These are phyloP conservation scores for Cyanoramphus novaezelandiae DNA, from an alignment of 2,113 vertebrate genomes.

Conservation along the genomic window DNA sequence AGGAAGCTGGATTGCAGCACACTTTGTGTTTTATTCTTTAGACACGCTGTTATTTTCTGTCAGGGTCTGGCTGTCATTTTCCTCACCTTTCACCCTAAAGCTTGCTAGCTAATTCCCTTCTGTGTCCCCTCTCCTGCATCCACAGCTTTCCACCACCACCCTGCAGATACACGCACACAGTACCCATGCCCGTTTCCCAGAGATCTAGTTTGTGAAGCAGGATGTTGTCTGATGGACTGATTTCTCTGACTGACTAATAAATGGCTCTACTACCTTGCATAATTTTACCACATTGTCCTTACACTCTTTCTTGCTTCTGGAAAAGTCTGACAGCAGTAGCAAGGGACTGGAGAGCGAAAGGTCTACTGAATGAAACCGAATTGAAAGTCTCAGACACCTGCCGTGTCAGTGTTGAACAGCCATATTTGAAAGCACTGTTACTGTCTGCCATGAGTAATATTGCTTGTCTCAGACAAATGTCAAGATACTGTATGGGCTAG, in stretches of 20 bases:
- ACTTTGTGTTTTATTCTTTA: neutral
- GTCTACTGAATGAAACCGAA: neutral
- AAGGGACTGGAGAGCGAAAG: slow-evolving; percentile 24
- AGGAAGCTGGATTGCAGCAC: neutral
- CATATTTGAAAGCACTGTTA: neutral
- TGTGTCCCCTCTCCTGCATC: neutral
- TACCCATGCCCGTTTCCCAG: neutral
- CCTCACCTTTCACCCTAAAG: neutral
- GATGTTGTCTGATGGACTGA: neutral
- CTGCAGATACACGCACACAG: no score
- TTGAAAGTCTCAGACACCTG: slow-evolving; percentile 19
- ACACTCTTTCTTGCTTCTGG: neutral
- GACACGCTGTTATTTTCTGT: neutral
- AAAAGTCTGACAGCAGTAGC: neutral
- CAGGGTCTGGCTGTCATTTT: neutral
- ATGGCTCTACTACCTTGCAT: neutral
- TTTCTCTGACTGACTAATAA: neutral
- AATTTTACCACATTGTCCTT: neutral
- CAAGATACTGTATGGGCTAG: neutral
- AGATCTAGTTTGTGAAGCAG: neutral
- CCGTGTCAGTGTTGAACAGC: neutral
- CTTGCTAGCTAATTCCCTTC: neutral
- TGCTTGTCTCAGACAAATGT: slow-evolving; percentile 5
- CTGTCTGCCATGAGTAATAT: slow-evolving; percentile 7
- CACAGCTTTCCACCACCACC: neutral